Conservation (phyloP, 2,888 invertebrate genomes). For the Drymonia ruficornis region DNA sequence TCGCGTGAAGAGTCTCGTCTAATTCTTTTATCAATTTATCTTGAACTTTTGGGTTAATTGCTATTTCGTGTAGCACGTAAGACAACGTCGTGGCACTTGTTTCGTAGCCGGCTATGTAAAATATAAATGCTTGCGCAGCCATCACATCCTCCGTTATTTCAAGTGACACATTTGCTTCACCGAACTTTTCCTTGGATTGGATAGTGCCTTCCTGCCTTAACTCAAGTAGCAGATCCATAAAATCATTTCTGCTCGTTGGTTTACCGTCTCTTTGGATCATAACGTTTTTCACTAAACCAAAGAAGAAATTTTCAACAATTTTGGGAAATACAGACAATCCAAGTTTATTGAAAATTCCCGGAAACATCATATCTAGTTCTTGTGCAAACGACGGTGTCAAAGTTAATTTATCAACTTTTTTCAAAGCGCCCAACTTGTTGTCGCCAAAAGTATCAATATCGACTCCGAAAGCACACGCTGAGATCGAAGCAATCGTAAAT, state of each 20-base stretch:
- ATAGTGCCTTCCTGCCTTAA: constrained; percentile 28
- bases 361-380: constrained; percentile 38
- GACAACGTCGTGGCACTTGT: constrained; percentile 62
- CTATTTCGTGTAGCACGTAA: constrained; percentile 57
- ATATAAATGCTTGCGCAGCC: constrained; percentile 54
- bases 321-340: constrained; percentile 18
- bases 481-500: constrained; percentile 35
- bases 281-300: constrained; percentile 25
- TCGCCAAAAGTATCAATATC: constrained; percentile 22
- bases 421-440: constrained; percentile 7
- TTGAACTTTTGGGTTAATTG: constrained; percentile 57
- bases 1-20: constrained; percentile 45
- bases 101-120: constrained; percentile 68
- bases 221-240: constrained; percentile 48
- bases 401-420: constrained; percentile 13
- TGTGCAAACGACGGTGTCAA: constrained; percentile 15
- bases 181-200: background rate
- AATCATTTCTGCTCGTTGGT: constrained; percentile 36
- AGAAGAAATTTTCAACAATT: constrained; percentile 24
- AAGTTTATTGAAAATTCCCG: constrained; percentile 15
- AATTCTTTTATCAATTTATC: constrained; percentile 54
- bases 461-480: constrained; percentile 33
- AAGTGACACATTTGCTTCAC: background rate
- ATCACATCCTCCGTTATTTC: constrained; percentile 37
- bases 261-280: constrained; percentile 29